phyloP scores from a whole-genome alignment of 2,797 vertebrate species.

The Xenops minutus region DNA sequence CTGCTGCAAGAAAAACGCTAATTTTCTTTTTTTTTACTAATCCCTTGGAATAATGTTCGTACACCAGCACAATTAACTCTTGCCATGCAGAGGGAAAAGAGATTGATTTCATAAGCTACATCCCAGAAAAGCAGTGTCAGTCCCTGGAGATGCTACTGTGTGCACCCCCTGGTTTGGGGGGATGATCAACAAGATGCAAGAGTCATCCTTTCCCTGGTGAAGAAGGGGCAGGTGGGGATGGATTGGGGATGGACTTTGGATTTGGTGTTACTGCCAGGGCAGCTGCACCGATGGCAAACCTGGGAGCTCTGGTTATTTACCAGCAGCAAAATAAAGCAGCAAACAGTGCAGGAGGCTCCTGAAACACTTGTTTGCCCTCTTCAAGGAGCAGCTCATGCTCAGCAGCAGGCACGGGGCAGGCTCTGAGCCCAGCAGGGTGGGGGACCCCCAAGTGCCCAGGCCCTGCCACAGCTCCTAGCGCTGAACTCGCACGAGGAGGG shows the following conservation, averaged over 20 bases:
- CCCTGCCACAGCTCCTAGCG: not conserved
- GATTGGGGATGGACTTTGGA: accelerated
- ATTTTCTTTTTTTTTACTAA: not conserved
- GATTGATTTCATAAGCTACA: not conserved
- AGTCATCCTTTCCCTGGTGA: not conserved
- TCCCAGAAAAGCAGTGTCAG: not conserved
- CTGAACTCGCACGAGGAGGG: not conserved
- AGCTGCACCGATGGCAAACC: not conserved
- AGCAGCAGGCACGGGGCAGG: accelerated
- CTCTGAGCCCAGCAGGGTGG: not conserved
- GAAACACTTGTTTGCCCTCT: not conserved
- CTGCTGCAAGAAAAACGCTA: not conserved
- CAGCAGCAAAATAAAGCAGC: not conserved
- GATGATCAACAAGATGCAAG: not conserved
- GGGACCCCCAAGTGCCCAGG: not conserved
- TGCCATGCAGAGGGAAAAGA: not conserved
- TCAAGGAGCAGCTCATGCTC: not conserved
- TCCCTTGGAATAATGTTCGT: constrained; percentile 34
- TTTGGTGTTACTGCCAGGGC: not conserved
- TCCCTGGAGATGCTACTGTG: not conserved
- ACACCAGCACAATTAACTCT: constrained; percentile 11
- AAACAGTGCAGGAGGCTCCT: accelerated
- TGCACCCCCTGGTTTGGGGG: not conserved
- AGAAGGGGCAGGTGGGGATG: not conserved
- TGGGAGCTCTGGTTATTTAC: not conserved